These are phyloP conservation scores for Leiothrix lutea DNA, from an alignment of 2,113 vertebrate species.

Conservation along the genomic window DNA sequence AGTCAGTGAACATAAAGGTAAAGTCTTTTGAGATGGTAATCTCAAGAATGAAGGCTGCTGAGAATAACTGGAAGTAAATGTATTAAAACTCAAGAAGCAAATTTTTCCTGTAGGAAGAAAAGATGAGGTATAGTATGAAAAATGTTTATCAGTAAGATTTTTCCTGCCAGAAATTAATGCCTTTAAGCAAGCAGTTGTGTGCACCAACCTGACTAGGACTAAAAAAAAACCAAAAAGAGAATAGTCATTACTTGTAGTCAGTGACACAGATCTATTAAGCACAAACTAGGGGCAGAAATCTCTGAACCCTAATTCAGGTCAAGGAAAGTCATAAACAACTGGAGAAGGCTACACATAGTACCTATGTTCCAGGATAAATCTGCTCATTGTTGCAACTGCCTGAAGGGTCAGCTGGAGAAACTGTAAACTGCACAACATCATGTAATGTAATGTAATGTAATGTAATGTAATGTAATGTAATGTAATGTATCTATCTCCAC, in stretches of 20 bases:
- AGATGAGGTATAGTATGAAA: background rate
- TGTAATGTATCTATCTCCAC: too few species aligned
- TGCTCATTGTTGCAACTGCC: background rate
- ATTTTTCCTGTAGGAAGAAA: background rate
- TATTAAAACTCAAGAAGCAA: background rate
- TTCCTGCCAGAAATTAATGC: background rate
- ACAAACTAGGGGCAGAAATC: background rate
- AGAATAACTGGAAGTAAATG: background rate
- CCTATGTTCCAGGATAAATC: background rate
- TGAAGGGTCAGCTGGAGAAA: background rate
- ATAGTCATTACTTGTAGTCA: background rate
- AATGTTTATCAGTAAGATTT: background rate
- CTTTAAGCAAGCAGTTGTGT: background rate
- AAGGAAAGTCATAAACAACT: background rate
- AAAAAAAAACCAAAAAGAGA: background rate
- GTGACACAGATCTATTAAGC: background rate
- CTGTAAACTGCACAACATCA: background rate
- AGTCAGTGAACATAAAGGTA: background rate
- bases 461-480: too few species aligned
- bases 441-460: too few species aligned
- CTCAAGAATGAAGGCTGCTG: background rate
- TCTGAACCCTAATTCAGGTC: background rate
- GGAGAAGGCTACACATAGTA: background rate
- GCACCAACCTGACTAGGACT: background rate
- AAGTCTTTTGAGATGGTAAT: background rate